phyloP scores from a whole-genome alignment of 2,888 invertebrate species.

The Argynnis bischoffii region DNA sequence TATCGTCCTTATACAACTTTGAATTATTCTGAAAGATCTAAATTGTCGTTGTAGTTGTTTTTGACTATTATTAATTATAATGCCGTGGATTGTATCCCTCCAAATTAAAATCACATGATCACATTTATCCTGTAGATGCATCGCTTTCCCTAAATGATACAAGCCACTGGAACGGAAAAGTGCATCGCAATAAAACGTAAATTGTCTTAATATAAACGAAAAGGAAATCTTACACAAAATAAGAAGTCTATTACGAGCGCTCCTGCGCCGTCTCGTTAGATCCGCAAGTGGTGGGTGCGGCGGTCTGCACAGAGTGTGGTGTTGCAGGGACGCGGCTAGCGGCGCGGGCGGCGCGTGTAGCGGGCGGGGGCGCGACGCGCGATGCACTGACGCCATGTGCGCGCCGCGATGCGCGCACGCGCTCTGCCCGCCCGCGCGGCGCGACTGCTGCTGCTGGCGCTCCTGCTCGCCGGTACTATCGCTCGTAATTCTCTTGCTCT shows the following conservation, averaged over 20 bases:
- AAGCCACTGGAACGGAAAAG: too few relatives aligned
- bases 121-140: too few relatives aligned
- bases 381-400: constrained; percentile 67
- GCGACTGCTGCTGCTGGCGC: constrained; percentile 64
- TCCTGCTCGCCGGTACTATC: constrained; percentile 50
- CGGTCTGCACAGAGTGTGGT: constrained; percentile 23
- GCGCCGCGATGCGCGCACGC: constrained; percentile 68
- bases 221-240: not conserved
- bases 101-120: too few relatives aligned
- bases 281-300: not conserved
- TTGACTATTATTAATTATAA: too few relatives aligned
- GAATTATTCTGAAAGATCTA: too few relatives aligned
- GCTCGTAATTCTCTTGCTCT: not conserved
- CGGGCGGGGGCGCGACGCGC: constrained; percentile 54
- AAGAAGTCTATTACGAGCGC: not conserved
- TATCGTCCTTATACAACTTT: too few relatives aligned
- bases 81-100: too few relatives aligned
- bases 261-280: not conserved
- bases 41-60: too few relatives aligned
- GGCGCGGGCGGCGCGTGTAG: constrained; percentile 48
- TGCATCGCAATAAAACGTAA: too few relatives aligned
- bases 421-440: constrained; percentile 64
- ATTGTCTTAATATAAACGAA: too few relatives aligned
- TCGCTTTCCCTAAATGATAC: too few relatives aligned
- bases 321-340: constrained; percentile 38